Evolutionary conservation across 2,888 invertebrate species (phyloP).

Genomic region (Ichneumoninae sp.): DNA sequence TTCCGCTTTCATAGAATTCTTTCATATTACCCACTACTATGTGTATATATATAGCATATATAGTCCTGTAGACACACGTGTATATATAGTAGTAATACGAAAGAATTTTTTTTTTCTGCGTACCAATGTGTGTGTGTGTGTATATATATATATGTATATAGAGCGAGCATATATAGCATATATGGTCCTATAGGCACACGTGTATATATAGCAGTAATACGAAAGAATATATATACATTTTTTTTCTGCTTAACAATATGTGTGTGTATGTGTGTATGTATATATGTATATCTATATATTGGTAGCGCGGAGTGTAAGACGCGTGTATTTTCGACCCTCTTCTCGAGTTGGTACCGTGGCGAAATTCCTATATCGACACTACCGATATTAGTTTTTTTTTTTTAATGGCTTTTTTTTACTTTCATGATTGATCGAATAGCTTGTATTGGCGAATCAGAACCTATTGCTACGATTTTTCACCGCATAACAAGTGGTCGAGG

Average conservation of each 20-base stretch:
- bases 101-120: no score
- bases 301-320: background rate
- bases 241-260: no score
- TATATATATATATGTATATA: slow-evolving; percentile 2
- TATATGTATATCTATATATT: background rate
- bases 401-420: background rate
- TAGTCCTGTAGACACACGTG: no score
- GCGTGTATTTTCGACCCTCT: slow-evolving; percentile 32
- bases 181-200: no score
- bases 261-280: no score
- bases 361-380: slow-evolving; percentile 41
- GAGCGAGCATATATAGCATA: slow-evolving; percentile 7
- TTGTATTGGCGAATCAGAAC: slow-evolving; percentile 55
- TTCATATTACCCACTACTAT: slow-evolving; percentile 29
- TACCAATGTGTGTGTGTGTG: no score
- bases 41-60: background rate
- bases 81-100: no score
- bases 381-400: slow-evolving; percentile 31
- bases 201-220: no score
- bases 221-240: no score
- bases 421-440: slow-evolving; percentile 62
- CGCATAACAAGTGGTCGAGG: background rate
- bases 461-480: slow-evolving; percentile 1
- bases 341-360: background rate
- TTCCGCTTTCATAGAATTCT: slow-evolving; percentile 66